Percentiles rank a stretch among this genome's conserved stretches.
These are phyloP conservation scores for Dorcus hopei DNA, from an alignment of 2,888 invertebrate species.

Conservation along the genomic window DNA sequence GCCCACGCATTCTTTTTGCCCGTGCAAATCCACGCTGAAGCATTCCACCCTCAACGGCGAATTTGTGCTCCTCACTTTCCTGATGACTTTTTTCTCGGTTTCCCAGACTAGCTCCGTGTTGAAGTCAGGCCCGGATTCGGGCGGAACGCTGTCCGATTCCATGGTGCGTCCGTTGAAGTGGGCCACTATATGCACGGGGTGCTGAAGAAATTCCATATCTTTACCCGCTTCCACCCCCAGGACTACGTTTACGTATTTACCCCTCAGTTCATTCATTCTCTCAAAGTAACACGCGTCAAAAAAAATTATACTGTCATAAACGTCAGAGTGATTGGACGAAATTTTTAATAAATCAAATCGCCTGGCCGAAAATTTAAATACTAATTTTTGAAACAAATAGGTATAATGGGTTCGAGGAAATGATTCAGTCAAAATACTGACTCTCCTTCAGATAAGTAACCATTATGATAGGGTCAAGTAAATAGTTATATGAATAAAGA, in stretches of 20 bases:
- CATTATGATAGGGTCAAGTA: no score
- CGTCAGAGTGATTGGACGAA: neutral
- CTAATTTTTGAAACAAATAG: no score
- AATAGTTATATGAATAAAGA: no score
- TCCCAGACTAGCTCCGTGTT: slow-evolving; percentile 78
- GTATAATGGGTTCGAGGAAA: no score
- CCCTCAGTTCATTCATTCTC: slow-evolving; percentile 62
- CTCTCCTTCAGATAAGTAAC: no score
- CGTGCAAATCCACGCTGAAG: slow-evolving; percentile 53
- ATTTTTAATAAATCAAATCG: no score
- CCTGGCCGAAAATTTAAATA: no score
- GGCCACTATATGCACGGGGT: slow-evolving; percentile 39
- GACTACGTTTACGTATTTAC: slow-evolving; percentile 64
- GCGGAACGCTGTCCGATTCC: slow-evolving; percentile 64
- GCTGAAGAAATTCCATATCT: slow-evolving; percentile 43
- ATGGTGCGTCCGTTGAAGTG: slow-evolving; percentile 43
- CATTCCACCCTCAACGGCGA: slow-evolving; percentile 72
- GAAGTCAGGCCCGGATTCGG: slow-evolving; percentile 60
- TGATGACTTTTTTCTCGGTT: slow-evolving; percentile 66
- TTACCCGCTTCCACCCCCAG: slow-evolving; percentile 66
- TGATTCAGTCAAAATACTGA: no score
- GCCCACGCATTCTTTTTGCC: slow-evolving; percentile 61
- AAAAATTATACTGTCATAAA: neutral
- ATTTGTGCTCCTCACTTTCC: slow-evolving; percentile 63
- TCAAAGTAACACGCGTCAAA: neutral